Base-by-base conservation (phyloP, 2,888 invertebrate genomes). In the Cataglyphis rosenhaueri region DNA sequence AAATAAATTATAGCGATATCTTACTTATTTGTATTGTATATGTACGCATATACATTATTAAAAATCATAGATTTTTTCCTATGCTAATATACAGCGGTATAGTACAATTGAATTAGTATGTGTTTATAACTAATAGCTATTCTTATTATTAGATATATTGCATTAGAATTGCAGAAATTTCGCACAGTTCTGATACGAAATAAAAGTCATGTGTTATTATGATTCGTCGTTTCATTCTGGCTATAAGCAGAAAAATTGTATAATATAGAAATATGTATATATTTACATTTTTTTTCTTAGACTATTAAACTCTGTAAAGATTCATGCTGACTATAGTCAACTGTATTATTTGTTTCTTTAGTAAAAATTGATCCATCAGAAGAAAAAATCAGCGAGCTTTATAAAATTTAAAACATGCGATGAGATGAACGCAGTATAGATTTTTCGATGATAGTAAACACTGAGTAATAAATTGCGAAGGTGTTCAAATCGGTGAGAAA, bases 341-440 rank as follows among this genome's bases (percentile, higher is more conserved):
- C 25, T 64, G 52, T 38, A 32, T 52, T 38, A 29, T 52, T 75
- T n/a, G n/a, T 57, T 57, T 35, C 1, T 61, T 71, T 38, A 41
- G 32, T 29, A 41, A 71, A 70, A 61, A 82, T 84, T 38, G 57
- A 84, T 81, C 44, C 62, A 48, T 83, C 61, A 32, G 70, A 48
- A 71, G 73, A 66, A 73, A 73, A 44, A 66, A 21, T 73, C 55
- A 64, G 59, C 32, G 62, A 57, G 29, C 25, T 84, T 82, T 57
- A n/a, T 61, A 57, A 81, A 65, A 73, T 65, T 57, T 73, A 59
- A 83, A 68, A 82, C 84, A 82, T 82, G 82, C 74, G 62, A 84
- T 84, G 84, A 41, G 32, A 75, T 52, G 68, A 68, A 25, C 52
- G 41, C 35, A 48, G 18, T 21, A 61, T 68, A 18, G n/a, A 79